phyloP scores from a whole-genome alignment of 2,888 invertebrate genomes.

The Leptarthrus brevirostris region DNA sequence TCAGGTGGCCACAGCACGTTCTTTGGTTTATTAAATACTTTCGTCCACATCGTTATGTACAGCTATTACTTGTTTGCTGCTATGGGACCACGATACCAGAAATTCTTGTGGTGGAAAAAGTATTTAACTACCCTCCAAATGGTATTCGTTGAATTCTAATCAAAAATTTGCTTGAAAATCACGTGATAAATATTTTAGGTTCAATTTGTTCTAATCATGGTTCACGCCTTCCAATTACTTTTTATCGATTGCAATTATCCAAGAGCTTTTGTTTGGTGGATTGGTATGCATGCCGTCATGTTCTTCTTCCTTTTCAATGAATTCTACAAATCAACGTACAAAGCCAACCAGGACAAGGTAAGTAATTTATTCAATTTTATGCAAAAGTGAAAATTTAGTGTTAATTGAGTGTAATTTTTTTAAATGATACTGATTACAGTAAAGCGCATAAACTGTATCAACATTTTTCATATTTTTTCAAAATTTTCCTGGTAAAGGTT shows the following conservation, averaged over 20 bases:
- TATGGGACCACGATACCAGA: slow-evolving; percentile 86
- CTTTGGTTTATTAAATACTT: slow-evolving; percentile 93
- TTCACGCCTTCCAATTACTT: slow-evolving; percentile 91
- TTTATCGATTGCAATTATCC: slow-evolving; percentile 94
- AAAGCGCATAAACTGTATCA: too few species aligned
- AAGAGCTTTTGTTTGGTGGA: slow-evolving; percentile 94
- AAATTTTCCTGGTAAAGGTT: too few species aligned
- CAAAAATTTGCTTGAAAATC: too few species aligned
- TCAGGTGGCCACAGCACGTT: slow-evolving; percentile 94
- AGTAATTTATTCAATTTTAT: slow-evolving; percentile 55
- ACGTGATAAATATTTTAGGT: slow-evolving; percentile 70
- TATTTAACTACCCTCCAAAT: slow-evolving; percentile 93
- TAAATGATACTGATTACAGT: background rate
- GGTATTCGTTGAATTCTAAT: too few species aligned
- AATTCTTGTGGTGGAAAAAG: slow-evolving; percentile 96
- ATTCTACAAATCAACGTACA: slow-evolving; percentile 89
- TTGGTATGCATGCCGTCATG: slow-evolving; percentile 94
- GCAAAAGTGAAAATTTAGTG: slow-evolving; percentile 17
- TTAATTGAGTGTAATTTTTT: slow-evolving; percentile 16
- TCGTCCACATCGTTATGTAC: slow-evolving; percentile 98
- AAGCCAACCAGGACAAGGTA: slow-evolving; percentile 63
- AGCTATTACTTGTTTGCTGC: slow-evolving; percentile 92
- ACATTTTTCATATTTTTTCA: too few species aligned
- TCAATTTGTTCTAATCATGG: slow-evolving; percentile 90
- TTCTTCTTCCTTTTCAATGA: slow-evolving; percentile 96